Percentiles rank a stretch among this genome's conserved stretches.
Conservation (phyloP, 2,113 vertebrate species). For the Sylvia atricapilla region DNA sequence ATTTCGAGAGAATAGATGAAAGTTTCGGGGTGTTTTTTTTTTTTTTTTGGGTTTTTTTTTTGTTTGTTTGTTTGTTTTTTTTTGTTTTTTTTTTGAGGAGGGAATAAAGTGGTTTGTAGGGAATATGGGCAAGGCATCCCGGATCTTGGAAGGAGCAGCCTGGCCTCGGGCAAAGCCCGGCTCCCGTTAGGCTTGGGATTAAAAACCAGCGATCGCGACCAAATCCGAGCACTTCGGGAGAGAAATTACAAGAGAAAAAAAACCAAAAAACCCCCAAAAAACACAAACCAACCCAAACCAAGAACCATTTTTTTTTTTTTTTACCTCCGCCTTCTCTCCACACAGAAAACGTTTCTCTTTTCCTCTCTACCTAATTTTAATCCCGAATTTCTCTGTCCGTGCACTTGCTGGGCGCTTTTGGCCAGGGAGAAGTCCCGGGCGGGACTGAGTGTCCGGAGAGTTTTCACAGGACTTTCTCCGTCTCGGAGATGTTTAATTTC, state of each 20-base stretch:
- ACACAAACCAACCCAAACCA: no score
- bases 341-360: not conserved
- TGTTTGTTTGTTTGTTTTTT: no score
- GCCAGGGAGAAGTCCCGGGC: not conserved
- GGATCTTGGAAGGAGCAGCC: not conserved
- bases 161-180: not conserved
- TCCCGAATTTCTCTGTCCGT: not conserved
- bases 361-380: not conserved
- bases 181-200: not conserved
- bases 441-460: not conserved
- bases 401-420: not conserved
- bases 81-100: fast-evolving
- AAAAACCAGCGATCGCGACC: not conserved
- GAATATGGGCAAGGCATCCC: not conserved
- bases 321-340: not conserved
- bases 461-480: not conserved
- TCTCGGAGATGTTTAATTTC: not conserved
- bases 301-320: not conserved
- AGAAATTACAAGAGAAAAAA: not conserved
- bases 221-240: not conserved
- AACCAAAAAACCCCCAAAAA: no score
- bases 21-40: not conserved
- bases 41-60: no score
- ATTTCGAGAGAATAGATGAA: fast-evolving
- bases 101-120: not conserved